Evolutionary conservation across 2,888 invertebrate genomes (phyloP).

Genomic region (Orthonevra nobilis): DNA sequence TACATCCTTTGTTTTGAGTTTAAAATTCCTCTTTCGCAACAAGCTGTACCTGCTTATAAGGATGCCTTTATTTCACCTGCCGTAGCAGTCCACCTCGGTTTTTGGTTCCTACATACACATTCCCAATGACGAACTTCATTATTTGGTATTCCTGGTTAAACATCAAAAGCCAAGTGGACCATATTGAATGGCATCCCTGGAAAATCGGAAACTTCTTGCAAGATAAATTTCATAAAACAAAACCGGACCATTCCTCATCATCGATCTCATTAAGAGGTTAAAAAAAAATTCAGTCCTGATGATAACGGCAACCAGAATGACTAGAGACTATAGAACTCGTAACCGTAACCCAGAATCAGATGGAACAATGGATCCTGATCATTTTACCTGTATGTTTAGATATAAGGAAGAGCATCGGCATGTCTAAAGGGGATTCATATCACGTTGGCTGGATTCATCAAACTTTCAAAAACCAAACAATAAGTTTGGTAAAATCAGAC

Average conservation of each 20-base stretch:
- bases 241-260: conserved; percentile 24
- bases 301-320: neutral
- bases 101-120: conserved; percentile 9
- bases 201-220: neutral
- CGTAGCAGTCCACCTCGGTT: too few species aligned
- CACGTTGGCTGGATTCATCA: conserved; percentile 70
- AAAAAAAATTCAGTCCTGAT: conserved; percentile 3
- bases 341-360: conserved; percentile 22
- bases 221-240: conserved; percentile 7
- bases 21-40: conserved; percentile 2
- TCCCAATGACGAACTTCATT: conserved; percentile 29
- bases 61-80: too few species aligned
- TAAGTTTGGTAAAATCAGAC: conserved; percentile 31
- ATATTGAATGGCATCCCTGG: conserved; percentile 8
- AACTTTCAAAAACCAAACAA: conserved; percentile 67
- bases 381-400: neutral
- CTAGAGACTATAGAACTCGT: conserved; percentile 4
- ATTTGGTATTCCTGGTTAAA: conserved; percentile 22
- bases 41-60: neutral
- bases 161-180: conserved; percentile 19
- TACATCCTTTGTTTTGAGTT: neutral
- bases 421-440: conserved; percentile 53
- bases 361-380: conserved; percentile 2
- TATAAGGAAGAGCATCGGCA: conserved; percentile 15
- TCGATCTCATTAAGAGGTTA: conserved; percentile 30